phyloP scores from a whole-genome alignment of 2,888 invertebrate genomes.

The Conistra vaccinii region DNA sequence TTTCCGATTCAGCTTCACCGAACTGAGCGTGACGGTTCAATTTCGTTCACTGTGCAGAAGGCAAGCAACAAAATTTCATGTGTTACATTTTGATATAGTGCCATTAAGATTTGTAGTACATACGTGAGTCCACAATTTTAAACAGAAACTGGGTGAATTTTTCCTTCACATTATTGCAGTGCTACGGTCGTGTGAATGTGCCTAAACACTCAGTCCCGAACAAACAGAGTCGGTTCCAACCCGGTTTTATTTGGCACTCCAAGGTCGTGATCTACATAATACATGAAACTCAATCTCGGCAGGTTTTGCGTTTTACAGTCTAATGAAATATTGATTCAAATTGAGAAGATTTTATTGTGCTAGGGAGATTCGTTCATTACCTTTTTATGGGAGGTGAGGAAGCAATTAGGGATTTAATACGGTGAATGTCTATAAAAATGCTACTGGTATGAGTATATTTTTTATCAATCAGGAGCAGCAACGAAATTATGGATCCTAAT shows the following conservation, averaged over 20 bases:
- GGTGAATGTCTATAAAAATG: not conserved
- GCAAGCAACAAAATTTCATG: too few species aligned
- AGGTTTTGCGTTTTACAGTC: slow-evolving; percentile 47
- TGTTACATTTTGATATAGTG: not conserved
- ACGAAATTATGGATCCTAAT: not conserved
- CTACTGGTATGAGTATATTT: not conserved
- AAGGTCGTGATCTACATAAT: slow-evolving; percentile 64
- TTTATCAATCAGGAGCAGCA: too few species aligned
- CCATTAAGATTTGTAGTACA: too few species aligned
- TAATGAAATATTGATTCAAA: slow-evolving; percentile 62
- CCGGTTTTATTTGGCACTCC: slow-evolving; percentile 53
- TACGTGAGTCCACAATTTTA: not conserved
- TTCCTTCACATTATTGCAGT: slow-evolving; percentile 53
- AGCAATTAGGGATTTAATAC: slow-evolving; percentile 27
- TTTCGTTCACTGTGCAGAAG: not conserved
- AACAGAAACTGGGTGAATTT: slow-evolving; percentile 30
- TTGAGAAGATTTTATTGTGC: slow-evolving; percentile 36
- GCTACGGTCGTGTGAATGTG: slow-evolving; percentile 17
- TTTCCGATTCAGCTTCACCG: not conserved
- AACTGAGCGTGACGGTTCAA: not conserved
- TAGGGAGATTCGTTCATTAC: slow-evolving; percentile 14
- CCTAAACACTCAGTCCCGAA: slow-evolving; percentile 66
- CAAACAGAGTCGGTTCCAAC: slow-evolving; percentile 55
- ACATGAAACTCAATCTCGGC: slow-evolving; percentile 56
- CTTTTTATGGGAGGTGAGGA: slow-evolving; percentile 30